These are phyloP conservation scores for Rhorus exstirpatorius DNA, from an alignment of 2,888 invertebrate genomes.

Conservation along the genomic window DNA sequence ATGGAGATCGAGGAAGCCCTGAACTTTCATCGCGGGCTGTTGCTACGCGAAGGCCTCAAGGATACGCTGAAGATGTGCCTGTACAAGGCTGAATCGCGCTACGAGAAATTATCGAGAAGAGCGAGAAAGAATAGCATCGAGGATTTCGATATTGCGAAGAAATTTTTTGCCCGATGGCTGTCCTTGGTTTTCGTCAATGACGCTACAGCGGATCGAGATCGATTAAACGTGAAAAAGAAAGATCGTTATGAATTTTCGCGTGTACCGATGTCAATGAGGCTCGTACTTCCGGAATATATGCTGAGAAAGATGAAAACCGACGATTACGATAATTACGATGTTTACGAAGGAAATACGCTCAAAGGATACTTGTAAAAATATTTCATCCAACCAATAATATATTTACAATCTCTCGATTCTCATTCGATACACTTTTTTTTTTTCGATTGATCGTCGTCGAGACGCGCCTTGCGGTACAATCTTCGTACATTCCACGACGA, in stretches of 20 bases:
- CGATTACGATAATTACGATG: not conserved
- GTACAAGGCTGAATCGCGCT: slow-evolving; percentile 54
- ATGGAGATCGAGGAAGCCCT: slow-evolving; percentile 67
- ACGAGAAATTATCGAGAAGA: slow-evolving; percentile 61
- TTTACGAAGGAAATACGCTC: not conserved
- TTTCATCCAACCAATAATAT: no score
- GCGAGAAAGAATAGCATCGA: slow-evolving; percentile 58
- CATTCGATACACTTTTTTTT: no score
- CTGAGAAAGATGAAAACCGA: not conserved
- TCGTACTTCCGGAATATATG: slow-evolving; percentile 66
- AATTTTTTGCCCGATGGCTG: slow-evolving; percentile 73
- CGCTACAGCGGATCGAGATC: not conserved
- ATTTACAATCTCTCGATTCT: no score
- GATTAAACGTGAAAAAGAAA: not conserved
- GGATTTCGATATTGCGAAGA: slow-evolving; percentile 71
- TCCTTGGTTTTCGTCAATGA: slow-evolving; percentile 24
- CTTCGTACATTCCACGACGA: no score
- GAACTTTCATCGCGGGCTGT: slow-evolving; percentile 64
- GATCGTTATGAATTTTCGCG: not conserved
- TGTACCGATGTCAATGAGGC: not conserved
- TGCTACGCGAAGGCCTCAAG: slow-evolving; percentile 70
- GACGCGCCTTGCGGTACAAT: no score
- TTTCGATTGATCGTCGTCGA: no score
- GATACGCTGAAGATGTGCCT: slow-evolving; percentile 67
- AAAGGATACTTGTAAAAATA: not conserved